Evolutionary conservation across 2,113 vertebrate genomes (phyloP), one percentile per base, ranked within the genome.

Genomic region (Loxodonta africana): DNA sequence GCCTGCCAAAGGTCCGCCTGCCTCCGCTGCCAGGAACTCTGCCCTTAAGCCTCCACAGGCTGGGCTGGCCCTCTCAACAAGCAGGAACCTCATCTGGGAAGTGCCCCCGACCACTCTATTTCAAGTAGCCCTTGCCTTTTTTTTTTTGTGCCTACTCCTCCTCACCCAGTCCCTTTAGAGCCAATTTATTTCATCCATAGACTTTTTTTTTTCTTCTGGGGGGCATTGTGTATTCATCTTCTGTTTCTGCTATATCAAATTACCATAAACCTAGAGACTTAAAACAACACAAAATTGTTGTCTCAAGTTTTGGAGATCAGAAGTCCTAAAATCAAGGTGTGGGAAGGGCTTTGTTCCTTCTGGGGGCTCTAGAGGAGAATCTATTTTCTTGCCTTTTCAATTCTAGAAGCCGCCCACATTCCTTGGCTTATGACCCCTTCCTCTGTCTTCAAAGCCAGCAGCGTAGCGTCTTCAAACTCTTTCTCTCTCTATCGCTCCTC

Each of bases 21-120:
- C 25, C 25, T 74, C 60, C 62, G 4, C 5, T 8, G 18, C 15
- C 3, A 11, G 67, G 2, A 76, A 28, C 60, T 9, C 30, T 21
- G 44, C 23, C n/a, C 69, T 74, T 44, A 5, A 14, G 2, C 21
- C 18, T 17, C 57, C 6, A 0, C 1, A 0, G 20, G 0, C 60
- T 5, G 46, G 51, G 15, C 69, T 23, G 33, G 44, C 28, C 65
- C 21, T 15, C 15, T 83, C 48, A 8, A 6, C 12, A 15, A 0
- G 60, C 60, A 62, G 60, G 60, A 18, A 5, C 8, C 60, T 62
- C 21, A 23, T 62, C 60, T 62, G 65, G 26, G 25, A 67, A 11
- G 26, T 30, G 25, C 28, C 26, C 65, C 51, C 21, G 26, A 12
- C 51, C 0, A 11, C 26, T 48, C 25, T 15, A 18, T 62, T 51